Evolutionary conservation across 2,113 vertebrate genomes (phyloP), one percentile per base, ranked within the genome.

Genomic region (Hypomesus transpacificus): DNA sequence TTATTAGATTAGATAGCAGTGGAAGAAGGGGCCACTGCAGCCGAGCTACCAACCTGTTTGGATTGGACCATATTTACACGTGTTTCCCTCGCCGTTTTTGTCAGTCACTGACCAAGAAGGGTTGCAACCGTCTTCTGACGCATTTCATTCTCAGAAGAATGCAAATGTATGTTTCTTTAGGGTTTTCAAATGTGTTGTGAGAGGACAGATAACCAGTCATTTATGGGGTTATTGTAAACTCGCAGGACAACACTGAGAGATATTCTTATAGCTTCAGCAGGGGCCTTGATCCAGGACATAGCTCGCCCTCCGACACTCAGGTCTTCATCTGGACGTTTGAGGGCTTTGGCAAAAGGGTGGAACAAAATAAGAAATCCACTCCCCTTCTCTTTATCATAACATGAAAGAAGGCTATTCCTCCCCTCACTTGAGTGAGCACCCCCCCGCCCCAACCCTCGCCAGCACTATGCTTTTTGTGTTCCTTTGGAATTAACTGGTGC

Each of bases 401-500:
- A 73, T 87, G 75, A 90, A 89, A 77, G 73, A 69, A 66, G 17
- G 73, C 80, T 56, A 72, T 76, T 73, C 74, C 65, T 61, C 69
- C 73, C 58, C 39, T 65, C 53, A 31, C 74, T 52, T 20, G 34
- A 56, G 68, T 14, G 61, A 66, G 63, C 74, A 70, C 1, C 50
- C 66, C 4, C 68, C 3, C 21, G 22, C 24, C 69, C 34, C 31
- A n/a, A 9, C 54, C 22, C 17, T 60, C 39, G 14, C 52, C 21
- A 52, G 74, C 24, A n/a, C 70, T 71, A 20, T 60, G 73, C 73
- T 85, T 60, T 76, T 82, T 39, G 67, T 86, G 74, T 71, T 80
- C 77, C 78, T 63, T 65, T 52, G 17, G 83, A 90, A 88, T 90
- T 86, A 85, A 76, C 86, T 70, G 80, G 71, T 83, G 77, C 82